Conservation (phyloP, 92 coral and sea anemone genomes). For the Parazoanthus darwini region DNA sequence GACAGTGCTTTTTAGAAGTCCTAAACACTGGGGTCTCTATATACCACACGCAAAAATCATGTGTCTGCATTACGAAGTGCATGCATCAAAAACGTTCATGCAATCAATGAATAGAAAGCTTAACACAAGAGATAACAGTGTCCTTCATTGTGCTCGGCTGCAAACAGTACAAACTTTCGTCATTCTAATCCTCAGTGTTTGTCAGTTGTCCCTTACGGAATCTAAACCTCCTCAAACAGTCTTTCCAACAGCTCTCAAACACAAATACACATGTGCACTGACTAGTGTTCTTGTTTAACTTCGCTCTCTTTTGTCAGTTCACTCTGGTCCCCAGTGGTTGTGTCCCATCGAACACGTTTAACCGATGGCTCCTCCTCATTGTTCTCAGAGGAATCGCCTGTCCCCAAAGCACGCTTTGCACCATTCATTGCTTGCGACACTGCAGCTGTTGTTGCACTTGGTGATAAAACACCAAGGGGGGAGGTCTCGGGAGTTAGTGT, state of each 20-base stretch:
- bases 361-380: conserved; percentile 70
- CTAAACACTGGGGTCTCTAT: not conserved
- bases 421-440: conserved; percentile 96
- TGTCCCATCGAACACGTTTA: conserved; percentile 61
- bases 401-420: conserved; percentile 84
- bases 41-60: not conserved
- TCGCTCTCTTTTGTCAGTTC: conserved; percentile 18
- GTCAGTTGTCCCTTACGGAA: not conserved
- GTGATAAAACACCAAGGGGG: conserved; percentile 94
- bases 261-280: not conserved
- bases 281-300: conserved; percentile 21
- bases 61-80: not conserved
- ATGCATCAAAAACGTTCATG: not conserved
- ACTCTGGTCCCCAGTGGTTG: conserved; percentile 7
- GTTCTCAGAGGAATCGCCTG: conserved; percentile 54
- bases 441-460: conserved; percentile 99
- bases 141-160: not conserved
- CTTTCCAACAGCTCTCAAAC: not conserved
- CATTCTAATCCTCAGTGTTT: not conserved
- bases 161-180: not conserved
- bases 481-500: conserved; percentile 96
- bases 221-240: not conserved
- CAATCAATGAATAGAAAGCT: conserved; percentile 17
- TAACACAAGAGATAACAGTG: conserved; percentile 3
- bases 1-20: not conserved